A percentile compares a stretch with the other conserved stretches of the same genome.
phyloP scores from a whole-genome alignment of 2,888 invertebrate genomes.

The Drosophila ochracea region DNA sequence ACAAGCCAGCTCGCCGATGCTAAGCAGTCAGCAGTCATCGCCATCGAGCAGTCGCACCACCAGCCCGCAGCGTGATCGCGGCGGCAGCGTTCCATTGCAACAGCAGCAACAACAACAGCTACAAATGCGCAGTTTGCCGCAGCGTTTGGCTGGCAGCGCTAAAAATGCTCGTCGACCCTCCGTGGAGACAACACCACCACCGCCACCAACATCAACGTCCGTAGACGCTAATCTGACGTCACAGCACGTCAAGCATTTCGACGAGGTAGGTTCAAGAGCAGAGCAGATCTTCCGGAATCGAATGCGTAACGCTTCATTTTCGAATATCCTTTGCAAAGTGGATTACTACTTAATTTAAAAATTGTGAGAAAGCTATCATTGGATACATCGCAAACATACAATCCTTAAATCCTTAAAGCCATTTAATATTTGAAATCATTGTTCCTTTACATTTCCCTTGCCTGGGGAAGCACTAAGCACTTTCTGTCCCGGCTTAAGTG shows the following conservation, averaged over 20 bases:
- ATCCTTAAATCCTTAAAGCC: too few species aligned
- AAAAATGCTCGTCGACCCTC: slow-evolving; percentile 84
- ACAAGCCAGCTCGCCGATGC: slow-evolving; percentile 89
- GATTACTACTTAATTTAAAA: background rate
- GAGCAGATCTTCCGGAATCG: background rate
- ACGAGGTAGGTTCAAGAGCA: slow-evolving; percentile 77
- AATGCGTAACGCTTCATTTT: background rate
- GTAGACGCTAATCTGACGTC: slow-evolving; percentile 76
- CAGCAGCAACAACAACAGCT: slow-evolving; percentile 65
- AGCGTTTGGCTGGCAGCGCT: slow-evolving; percentile 74
- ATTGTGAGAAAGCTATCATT: background rate
- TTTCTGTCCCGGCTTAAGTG: background rate
- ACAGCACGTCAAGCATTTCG: slow-evolving; percentile 80
- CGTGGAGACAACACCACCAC: slow-evolving; percentile 82
- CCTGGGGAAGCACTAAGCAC: background rate
- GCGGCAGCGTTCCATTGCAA: slow-evolving; percentile 61
- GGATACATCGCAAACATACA: too few species aligned
- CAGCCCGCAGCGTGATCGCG: slow-evolving; percentile 87
- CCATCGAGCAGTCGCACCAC: slow-evolving; percentile 91
- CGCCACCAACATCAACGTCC: slow-evolving; percentile 51
- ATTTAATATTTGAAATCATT: background rate
- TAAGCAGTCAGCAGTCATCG: slow-evolving; percentile 89
- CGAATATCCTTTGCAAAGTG: background rate
- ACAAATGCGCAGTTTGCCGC: slow-evolving; percentile 79
- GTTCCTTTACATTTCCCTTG: background rate